These are phyloP conservation scores for Neodiprion fabricii DNA, from an alignment of 1,140 invertebrate species.

Conservation along the genomic window DNA sequence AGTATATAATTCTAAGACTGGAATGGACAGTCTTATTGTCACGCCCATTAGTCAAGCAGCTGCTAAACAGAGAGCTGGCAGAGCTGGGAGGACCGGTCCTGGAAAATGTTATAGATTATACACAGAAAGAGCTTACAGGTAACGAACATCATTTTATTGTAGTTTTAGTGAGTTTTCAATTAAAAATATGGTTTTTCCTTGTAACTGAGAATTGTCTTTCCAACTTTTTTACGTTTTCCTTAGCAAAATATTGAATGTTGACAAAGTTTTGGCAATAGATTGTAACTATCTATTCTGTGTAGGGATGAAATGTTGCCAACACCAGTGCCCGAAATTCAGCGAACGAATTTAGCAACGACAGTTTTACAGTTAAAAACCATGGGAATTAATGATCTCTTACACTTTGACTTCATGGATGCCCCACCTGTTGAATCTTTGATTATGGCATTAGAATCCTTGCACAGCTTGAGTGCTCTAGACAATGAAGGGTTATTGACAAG, in stretches of 20 bases:
- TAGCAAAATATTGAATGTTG: background rate
- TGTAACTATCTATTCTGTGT: background rate
- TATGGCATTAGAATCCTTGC: slow-evolving; percentile 96
- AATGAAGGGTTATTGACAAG: slow-evolving; percentile 95
- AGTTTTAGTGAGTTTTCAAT: background rate
- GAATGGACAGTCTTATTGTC: slow-evolving; percentile 99
- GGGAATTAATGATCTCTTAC: slow-evolving; percentile 99
- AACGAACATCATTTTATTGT: background rate
- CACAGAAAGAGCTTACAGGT: slow-evolving; percentile 92
- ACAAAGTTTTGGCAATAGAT: too few species aligned
- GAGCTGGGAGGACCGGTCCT: slow-evolving; percentile 96
- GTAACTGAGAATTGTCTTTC: background rate
- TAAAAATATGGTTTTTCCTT: background rate
- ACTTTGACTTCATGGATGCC: slow-evolving; percentile 99
- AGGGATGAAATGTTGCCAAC: slow-evolving; percentile 98
- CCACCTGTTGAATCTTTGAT: slow-evolving; percentile 97
- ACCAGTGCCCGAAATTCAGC: slow-evolving; percentile 98
- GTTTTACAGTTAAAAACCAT: slow-evolving; percentile 97
- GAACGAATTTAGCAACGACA: slow-evolving; percentile 96
- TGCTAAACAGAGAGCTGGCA: slow-evolving; percentile 95
- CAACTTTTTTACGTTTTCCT: background rate
- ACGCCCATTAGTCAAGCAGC: slow-evolving; percentile 98
- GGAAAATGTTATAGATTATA: slow-evolving; percentile 98
- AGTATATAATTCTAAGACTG: slow-evolving; percentile 99
- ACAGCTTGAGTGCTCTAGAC: slow-evolving; percentile 96